These are phyloP conservation scores for Polydrusus tereticollis DNA, from an alignment of 2,888 invertebrate species.

Conservation along the genomic window DNA sequence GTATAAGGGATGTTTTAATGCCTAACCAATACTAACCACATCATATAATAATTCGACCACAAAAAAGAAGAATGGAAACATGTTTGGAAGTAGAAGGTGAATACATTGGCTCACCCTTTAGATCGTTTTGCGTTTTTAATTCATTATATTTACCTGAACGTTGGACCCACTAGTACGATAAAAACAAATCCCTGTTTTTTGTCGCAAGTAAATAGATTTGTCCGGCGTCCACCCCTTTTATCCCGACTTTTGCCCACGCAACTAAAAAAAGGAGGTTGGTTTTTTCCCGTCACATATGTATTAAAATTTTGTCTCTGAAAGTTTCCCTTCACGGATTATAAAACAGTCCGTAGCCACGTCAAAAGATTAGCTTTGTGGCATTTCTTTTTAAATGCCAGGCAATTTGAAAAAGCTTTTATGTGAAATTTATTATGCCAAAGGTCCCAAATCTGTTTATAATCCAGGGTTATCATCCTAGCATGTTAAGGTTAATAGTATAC, in stretches of 20 bases:
- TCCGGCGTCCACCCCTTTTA: constrained; percentile 8
- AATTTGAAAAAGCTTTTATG: constrained; percentile 46
- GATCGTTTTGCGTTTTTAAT: background rate
- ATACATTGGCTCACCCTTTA: too few relatives aligned
- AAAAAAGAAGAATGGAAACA: too few relatives aligned
- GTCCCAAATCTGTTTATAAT: constrained; percentile 48
- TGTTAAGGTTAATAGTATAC: constrained; percentile 46
- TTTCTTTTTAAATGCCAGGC: constrained; percentile 49
- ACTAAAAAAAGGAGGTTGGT: constrained; percentile 14
- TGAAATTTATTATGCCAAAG: constrained; percentile 46
- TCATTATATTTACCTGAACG: background rate
- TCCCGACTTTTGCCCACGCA: background rate
- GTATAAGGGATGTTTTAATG: too few relatives aligned
- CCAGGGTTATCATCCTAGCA: constrained; percentile 38
- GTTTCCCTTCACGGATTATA: constrained; percentile 43
- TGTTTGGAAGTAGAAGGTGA: too few relatives aligned
- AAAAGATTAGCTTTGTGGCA: constrained; percentile 49
- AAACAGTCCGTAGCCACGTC: constrained; percentile 40
- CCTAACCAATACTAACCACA: too few relatives aligned
- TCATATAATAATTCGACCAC: too few relatives aligned
- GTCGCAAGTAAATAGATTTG: constrained; percentile 2
- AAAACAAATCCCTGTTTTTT: background rate
- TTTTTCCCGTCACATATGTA: constrained; percentile 31
- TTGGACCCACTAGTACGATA: too few relatives aligned
- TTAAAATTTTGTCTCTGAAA: constrained; percentile 42